Conservation (phyloP, 1,140 invertebrate genomes). For the Limonius californicus region DNA sequence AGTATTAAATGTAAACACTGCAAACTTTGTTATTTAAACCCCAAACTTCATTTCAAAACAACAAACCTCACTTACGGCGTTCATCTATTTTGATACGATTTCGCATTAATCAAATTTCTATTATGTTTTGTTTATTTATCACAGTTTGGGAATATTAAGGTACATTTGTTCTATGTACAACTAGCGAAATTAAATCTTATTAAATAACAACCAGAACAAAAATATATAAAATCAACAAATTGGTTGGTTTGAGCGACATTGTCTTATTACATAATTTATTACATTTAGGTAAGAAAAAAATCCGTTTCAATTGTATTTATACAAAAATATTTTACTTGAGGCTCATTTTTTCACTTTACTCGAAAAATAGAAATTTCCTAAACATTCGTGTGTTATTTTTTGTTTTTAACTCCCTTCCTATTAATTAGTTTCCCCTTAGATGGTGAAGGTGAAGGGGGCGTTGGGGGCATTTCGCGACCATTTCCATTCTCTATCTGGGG, state of each 20-base stretch:
- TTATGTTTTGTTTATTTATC: neutral
- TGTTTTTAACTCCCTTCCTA: constrained; percentile 36
- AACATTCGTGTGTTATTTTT: constrained; percentile 28
- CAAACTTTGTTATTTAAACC: constrained; percentile 5
- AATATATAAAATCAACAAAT: no score
- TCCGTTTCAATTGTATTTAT: no score
- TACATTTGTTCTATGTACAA: neutral
- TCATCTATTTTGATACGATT: no score
- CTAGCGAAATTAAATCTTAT: no score
- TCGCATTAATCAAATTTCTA: no score
- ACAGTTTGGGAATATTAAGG: neutral
- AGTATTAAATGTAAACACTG: neutral
- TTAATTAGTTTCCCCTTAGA: constrained; percentile 37
- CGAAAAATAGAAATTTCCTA: no score
- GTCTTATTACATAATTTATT: no score
- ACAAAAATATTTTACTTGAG: no score
- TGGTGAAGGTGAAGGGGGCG: constrained; percentile 43
- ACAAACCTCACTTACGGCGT: constrained; percentile 5
- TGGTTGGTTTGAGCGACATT: no score
- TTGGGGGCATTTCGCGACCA: constrained; percentile 43
- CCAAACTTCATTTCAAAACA: constrained; percentile 4
- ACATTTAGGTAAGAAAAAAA: no score
- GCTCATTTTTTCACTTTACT: no score
- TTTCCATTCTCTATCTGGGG: constrained; percentile 52
- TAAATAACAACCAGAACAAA: no score